Conservation (phyloP, 2,797 vertebrate species). For the Chelon labrosus region DNA sequence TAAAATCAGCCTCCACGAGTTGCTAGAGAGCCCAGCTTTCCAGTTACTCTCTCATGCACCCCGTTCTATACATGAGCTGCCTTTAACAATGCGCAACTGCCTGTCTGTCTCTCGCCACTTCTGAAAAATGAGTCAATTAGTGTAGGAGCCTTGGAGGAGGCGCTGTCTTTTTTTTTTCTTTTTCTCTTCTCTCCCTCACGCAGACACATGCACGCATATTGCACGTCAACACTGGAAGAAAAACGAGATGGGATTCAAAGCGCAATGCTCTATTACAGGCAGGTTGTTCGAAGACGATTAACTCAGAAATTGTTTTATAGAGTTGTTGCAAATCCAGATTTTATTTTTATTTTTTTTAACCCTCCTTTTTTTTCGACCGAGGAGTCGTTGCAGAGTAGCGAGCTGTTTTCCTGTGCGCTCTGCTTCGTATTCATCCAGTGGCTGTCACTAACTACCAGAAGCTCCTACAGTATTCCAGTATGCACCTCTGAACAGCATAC, state of each 20-base stretch:
- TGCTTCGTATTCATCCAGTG: conserved; percentile 25
- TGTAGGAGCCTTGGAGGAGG: conserved; percentile 46
- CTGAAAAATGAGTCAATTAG: conserved; percentile 72
- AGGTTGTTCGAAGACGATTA: conserved; percentile 29
- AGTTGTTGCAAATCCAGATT: conserved; percentile 22
- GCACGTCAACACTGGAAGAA: conserved; percentile 12
- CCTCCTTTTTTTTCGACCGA: background rate
- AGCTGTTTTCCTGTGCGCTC: conserved; percentile 4
- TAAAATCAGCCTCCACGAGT: conserved; percentile 15
- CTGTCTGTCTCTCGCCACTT: conserved; percentile 47
- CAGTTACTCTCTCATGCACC: conserved; percentile 16
- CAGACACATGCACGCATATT: conserved; percentile 1
- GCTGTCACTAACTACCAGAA: conserved; percentile 31
- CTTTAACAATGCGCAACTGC: conserved; percentile 35
- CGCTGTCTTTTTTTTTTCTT: conserved; percentile 3
- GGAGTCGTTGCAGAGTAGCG: background rate
- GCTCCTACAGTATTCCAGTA: conserved; percentile 14
- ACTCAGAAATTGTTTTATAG: conserved; percentile 33
- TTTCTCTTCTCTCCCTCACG: background rate
- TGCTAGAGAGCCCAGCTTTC: conserved; percentile 1
- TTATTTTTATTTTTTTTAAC: conserved; percentile 1
- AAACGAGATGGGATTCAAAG: conserved; percentile 31
- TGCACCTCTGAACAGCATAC: conserved; percentile 18
- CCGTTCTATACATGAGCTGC: conserved; percentile 17
- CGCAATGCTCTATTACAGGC: conserved; percentile 18